These are phyloP conservation scores for Octonoba sinensis DNA, from an alignment of 2,888 invertebrate genomes.

Conservation along the genomic window DNA sequence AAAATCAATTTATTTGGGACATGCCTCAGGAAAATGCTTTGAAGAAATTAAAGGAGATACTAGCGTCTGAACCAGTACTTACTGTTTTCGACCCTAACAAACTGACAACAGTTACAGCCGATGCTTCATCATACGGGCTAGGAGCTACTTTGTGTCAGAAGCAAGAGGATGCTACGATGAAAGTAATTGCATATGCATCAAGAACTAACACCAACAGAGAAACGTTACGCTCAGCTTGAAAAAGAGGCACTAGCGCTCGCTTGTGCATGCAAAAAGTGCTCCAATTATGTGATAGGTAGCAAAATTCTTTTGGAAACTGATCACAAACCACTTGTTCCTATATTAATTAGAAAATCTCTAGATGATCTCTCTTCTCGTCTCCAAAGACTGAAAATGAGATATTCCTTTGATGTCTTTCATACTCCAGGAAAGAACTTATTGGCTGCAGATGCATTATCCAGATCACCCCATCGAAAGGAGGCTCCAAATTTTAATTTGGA, in stretches of 20 bases:
- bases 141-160: slow-evolving; percentile 68
- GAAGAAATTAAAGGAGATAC: not conserved
- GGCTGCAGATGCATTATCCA: slow-evolving; percentile 68
- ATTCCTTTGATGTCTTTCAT: slow-evolving; percentile 67
- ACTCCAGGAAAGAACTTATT: slow-evolving; percentile 68
- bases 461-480: slow-evolving; percentile 9
- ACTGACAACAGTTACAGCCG: not conserved
- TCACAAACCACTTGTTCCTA: slow-evolving; percentile 70
- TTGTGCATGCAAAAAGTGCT: slow-evolving; percentile 69
- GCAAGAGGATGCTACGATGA: slow-evolving; percentile 65
- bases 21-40: not conserved
- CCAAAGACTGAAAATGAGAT: slow-evolving; percentile 69
- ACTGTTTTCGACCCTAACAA: slow-evolving; percentile 8
- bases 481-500: slow-evolving; percentile 30
- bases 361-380: slow-evolving; percentile 69
- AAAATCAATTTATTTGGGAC: slow-evolving; percentile 8
- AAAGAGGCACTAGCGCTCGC: slow-evolving; percentile 70
- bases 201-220: slow-evolving; percentile 68
- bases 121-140: slow-evolving; percentile 68
- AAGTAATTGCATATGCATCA: slow-evolving; percentile 70
- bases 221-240: slow-evolving; percentile 70
- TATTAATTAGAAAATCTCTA: slow-evolving; percentile 69
- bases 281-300: slow-evolving; percentile 69
- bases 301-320: slow-evolving; percentile 69
- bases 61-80: slow-evolving; percentile 12